These are phyloP conservation scores for Chamaetylas fuelleborni DNA, from an alignment of 2,113 vertebrate species.

Conservation along the genomic window DNA sequence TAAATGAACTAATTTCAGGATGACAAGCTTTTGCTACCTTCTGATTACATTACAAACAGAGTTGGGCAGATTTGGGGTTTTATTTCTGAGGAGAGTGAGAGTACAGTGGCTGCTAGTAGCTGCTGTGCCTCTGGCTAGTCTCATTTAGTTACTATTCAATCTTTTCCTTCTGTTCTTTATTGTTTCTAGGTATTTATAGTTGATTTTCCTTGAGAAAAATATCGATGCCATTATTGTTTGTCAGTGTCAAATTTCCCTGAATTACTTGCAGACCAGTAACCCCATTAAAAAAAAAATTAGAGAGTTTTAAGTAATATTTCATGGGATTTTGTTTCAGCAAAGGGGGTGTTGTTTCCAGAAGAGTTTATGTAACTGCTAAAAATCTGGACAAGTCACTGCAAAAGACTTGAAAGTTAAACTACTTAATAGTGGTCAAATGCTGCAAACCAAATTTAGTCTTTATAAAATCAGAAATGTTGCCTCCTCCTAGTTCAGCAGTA, in stretches of 20 bases:
- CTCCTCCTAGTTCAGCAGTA: constrained; percentile 57
- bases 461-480: constrained; percentile 25
- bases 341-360: not conserved
- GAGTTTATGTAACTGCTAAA: not conserved
- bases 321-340: not conserved
- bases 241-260: not conserved
- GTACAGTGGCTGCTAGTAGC: not conserved
- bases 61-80: not conserved
- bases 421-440: not conserved
- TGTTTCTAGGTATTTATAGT: not conserved
- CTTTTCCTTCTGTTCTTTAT: not conserved
- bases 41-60: not conserved
- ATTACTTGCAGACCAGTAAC: not conserved
- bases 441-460: constrained; percentile 5
- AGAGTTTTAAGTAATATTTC: not conserved
- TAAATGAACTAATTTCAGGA: not conserved
- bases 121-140: not conserved
- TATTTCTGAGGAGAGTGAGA: not conserved
- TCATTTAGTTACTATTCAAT: not conserved
- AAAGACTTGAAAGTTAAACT: not conserved
- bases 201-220: not conserved
- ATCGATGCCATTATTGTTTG: not conserved
- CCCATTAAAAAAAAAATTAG: not conserved
- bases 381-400: not conserved
- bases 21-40: not conserved